Evolutionary conservation across 2,797 vertebrate species (phyloP).

Genomic region (Xyrichtys novacula): DNA sequence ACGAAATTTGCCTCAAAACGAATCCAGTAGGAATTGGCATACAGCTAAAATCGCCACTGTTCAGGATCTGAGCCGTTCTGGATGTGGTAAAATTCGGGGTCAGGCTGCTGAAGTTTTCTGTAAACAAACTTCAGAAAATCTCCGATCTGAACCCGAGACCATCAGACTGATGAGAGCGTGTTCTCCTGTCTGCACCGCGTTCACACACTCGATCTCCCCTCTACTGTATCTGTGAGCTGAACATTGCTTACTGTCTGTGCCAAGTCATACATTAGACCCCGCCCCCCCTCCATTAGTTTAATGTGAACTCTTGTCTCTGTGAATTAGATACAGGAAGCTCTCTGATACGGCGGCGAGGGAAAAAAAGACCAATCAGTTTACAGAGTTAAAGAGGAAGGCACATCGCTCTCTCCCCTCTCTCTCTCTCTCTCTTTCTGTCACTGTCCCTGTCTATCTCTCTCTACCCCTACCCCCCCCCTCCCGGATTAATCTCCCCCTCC

Average conservation of each 20-base stretch:
- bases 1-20: no score
- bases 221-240: background rate
- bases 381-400: slow-evolving; percentile 69
- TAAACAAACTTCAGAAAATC: no score
- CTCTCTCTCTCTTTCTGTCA: slow-evolving; percentile 15
- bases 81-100: no score
- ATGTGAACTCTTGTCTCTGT: slow-evolving; percentile 45
- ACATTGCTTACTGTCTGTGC: slow-evolving; percentile 1
- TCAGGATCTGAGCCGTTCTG: no score
- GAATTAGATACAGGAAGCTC: slow-evolving; percentile 41
- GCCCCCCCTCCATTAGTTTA: slow-evolving; percentile 18
- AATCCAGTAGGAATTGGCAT: no score
- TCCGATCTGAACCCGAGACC: no score
- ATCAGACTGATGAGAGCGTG: no score
- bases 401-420: slow-evolving; percentile 10
- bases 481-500: slow-evolving; percentile 73
- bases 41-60: no score
- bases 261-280: background rate
- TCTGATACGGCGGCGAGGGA: slow-evolving; percentile 16
- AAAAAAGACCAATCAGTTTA: slow-evolving; percentile 63
- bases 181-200: background rate
- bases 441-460: slow-evolving; percentile 6
- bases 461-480: background rate
- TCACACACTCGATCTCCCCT: background rate
- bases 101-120: no score